Base-by-base conservation (phyloP, 2,113 vertebrate genomes). In the Morone saxatilis region DNA sequence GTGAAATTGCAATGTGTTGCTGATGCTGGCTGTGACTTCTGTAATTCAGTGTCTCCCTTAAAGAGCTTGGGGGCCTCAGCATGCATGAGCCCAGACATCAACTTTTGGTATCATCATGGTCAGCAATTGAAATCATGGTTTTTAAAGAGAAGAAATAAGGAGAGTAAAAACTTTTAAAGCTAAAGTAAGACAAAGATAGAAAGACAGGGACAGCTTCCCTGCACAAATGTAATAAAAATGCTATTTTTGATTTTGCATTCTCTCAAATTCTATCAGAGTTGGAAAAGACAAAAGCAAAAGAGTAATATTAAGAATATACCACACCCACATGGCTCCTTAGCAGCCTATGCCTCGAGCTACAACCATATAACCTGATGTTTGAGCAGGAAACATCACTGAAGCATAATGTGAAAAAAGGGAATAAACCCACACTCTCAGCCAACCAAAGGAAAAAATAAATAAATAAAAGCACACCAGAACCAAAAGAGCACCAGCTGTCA, bases 401-500 rank as follows among this genome's bases (percentile, higher is more conserved):
- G 56, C 67, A 60, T 73, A 53, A 63, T 67, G 76, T 67, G 43
- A 36, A 77, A 80, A 72, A 70, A 20, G 41, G 47, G 41, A 36
- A 66, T 66, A 56, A 51, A 70, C 61, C 65, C 61, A 76, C 80
- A 72, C 47, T 76, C 14, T 56, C 67, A 82, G 62, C 51, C 69
- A 25, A 38, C 31, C 11, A 45, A 47, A 78, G 45, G 50, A 20
- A 25, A 43, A 22, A 36, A 22, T 19, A 36, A 51, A 57, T 31
- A 57, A 56, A 66, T 31, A 22, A 71, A 85, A 83, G 76, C 45
- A 36, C 76, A 78, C 25, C 45, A 65, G 71, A 70, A 81, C 22
- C 62, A 67, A 80, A 74, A 77, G 81, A 45, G 51, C 38, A 77
- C 4, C 61, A 61, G 79, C 75, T 78, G 85, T 88, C 91, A 89